Conservation (phyloP, 2,113 vertebrate species). For the Centropus unirufus region DNA sequence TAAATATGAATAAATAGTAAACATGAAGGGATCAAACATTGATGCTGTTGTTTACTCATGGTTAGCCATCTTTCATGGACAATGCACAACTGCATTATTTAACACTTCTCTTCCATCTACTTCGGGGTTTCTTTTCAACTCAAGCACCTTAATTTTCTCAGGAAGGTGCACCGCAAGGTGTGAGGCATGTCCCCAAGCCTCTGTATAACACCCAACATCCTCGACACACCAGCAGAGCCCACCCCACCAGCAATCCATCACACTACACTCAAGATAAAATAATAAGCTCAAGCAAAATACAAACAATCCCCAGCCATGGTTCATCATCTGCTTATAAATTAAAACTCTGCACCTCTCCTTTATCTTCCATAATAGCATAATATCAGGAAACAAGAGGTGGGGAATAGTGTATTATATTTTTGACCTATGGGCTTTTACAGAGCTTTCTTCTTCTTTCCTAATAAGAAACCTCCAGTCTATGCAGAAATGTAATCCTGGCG, state of each 20-base stretch:
- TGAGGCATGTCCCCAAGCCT: background rate
- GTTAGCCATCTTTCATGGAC: slow-evolving; percentile 68
- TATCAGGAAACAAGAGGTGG: slow-evolving; percentile 45
- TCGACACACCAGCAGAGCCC: accelerated
- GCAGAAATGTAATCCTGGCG: slow-evolving; percentile 47
- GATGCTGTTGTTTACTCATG: slow-evolving; percentile 72
- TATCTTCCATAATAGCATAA: slow-evolving; percentile 55
- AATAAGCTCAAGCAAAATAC: slow-evolving; percentile 55
- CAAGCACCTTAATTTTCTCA: background rate
- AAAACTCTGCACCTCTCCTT: slow-evolving; percentile 60
- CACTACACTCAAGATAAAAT: slow-evolving; percentile 35
- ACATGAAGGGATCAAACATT: slow-evolving; percentile 74
- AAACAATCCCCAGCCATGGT: slow-evolving; percentile 40
- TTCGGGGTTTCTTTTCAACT: slow-evolving; percentile 5
- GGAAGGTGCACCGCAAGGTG: background rate
- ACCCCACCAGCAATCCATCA: background rate
- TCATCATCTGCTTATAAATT: slow-evolving; percentile 61
- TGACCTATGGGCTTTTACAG: slow-evolving; percentile 53
- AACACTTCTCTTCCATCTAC: slow-evolving; percentile 38
- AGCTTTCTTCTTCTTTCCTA: slow-evolving; percentile 22
- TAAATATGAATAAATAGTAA: slow-evolving; percentile 80
- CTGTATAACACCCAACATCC: background rate
- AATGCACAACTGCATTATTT: slow-evolving; percentile 62
- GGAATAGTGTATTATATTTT: slow-evolving; percentile 59
- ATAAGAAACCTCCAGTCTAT: slow-evolving; percentile 26